Evolutionary conservation across 2,888 invertebrate genomes (phyloP).

Genomic region (Steinernema hermaphroditum): DNA sequence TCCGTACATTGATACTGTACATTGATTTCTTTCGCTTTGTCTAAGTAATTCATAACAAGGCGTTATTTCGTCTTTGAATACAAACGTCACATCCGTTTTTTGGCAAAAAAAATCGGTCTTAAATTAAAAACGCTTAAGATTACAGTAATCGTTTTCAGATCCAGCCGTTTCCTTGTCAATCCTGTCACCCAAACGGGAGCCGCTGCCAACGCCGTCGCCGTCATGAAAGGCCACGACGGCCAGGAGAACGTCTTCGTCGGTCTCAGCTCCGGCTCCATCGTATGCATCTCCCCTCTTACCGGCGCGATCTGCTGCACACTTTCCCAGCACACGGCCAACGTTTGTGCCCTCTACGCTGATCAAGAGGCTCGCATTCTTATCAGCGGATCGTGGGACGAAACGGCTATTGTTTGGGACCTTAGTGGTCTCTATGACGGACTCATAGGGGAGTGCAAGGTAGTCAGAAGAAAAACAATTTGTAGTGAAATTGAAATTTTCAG

Average conservation of each 20-base stretch:
- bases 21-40: too few species aligned
- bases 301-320: neutral
- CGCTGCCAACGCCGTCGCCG: neutral
- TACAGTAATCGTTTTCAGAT: too few species aligned
- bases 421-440: neutral
- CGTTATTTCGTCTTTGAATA: too few species aligned
- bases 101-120: too few species aligned
- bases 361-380: constrained; percentile 72
- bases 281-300: neutral
- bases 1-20: neutral
- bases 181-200: neutral
- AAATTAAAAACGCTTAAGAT: too few species aligned
- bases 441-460: constrained; percentile 49
- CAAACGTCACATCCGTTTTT: too few species aligned
- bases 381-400: constrained; percentile 91
- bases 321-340: constrained; percentile 45
- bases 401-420: constrained; percentile 79
- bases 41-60: too few species aligned
- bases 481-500: constrained; percentile 48
- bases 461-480: constrained; percentile 3
- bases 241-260: constrained; percentile 1
- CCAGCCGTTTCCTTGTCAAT: neutral
- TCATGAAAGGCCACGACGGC: neutral
- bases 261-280: neutral
- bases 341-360: constrained; percentile 69